phyloP scores from a whole-genome alignment of 2,797 vertebrate species.

The Odontamblyopus rebecca region DNA sequence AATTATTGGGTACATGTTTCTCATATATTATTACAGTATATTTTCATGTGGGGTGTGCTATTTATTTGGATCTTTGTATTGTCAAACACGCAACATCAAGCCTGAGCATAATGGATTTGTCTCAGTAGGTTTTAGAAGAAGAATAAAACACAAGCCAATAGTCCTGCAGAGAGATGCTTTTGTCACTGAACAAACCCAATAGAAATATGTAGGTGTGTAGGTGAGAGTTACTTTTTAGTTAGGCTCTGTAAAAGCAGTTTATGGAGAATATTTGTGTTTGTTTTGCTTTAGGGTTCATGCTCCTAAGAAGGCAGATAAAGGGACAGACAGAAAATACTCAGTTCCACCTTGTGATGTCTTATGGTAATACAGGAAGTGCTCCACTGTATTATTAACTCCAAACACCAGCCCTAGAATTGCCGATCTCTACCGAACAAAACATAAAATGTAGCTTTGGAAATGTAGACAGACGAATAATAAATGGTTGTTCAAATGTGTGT shows the following conservation, averaged over 20 bases:
- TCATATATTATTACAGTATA: background rate
- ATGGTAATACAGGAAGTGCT: too few relatives aligned
- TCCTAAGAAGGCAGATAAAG: constrained; percentile 37
- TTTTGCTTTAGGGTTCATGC: constrained; percentile 24
- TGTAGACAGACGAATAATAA: too few relatives aligned
- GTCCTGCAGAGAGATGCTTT: background rate
- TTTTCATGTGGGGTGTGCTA: background rate
- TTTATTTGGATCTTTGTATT: background rate
- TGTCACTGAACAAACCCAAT: background rate
- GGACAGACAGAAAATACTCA: too few relatives aligned
- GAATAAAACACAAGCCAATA: background rate
- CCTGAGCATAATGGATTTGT: background rate
- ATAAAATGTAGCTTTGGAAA: too few relatives aligned
- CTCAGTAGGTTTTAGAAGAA: background rate
- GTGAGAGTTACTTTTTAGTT: background rate
- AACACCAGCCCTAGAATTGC: too few relatives aligned
- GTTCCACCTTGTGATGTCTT: too few relatives aligned
- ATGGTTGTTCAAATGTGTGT: too few relatives aligned
- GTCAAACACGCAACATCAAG: background rate
- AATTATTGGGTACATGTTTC: constrained; percentile 1
- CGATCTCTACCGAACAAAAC: too few relatives aligned
- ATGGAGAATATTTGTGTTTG: constrained; percentile 21
- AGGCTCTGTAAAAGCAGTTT: background rate
- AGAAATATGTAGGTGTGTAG: background rate
- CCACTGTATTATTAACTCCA: too few relatives aligned